Conservation (phyloP, 2,797 vertebrate genomes). For the Anabas testudineus region DNA sequence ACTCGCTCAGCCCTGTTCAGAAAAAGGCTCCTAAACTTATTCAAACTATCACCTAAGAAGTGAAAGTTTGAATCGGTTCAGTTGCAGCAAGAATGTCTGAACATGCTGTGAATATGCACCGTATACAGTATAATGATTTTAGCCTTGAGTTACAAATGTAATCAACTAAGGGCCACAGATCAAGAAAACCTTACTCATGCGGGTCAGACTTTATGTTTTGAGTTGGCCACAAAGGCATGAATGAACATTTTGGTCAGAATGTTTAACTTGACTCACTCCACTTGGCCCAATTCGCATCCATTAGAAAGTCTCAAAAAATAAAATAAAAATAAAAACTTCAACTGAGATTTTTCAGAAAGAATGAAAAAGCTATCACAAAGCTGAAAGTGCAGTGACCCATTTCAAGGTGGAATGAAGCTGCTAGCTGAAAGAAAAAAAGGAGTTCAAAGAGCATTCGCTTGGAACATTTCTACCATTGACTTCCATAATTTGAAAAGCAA, state of each 20-base stretch:
- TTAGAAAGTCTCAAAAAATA: not conserved
- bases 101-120: not conserved
- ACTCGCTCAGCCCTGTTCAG: too few relatives aligned
- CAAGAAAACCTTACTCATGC: not conserved
- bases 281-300: not conserved
- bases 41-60: not conserved
- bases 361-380: conserved; percentile 10
- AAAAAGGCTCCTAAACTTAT: not conserved
- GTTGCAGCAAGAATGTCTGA: not conserved
- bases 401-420: conserved; percentile 30
- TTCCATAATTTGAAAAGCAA: not conserved
- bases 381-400: conserved; percentile 33
- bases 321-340: not conserved
- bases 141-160: not conserved
- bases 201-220: not conserved
- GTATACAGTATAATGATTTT: not conserved
- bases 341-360: conserved; percentile 14
- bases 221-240: not conserved
- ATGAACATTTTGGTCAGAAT: not conserved
- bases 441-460: conserved; percentile 16
- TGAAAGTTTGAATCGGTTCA: not conserved
- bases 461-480: conserved; percentile 4
- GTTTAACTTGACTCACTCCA: not conserved
- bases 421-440: not conserved
- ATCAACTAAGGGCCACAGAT: not conserved